phyloP scores from a whole-genome alignment of 2,888 invertebrate species.

The Ephialtes manifestator region DNA sequence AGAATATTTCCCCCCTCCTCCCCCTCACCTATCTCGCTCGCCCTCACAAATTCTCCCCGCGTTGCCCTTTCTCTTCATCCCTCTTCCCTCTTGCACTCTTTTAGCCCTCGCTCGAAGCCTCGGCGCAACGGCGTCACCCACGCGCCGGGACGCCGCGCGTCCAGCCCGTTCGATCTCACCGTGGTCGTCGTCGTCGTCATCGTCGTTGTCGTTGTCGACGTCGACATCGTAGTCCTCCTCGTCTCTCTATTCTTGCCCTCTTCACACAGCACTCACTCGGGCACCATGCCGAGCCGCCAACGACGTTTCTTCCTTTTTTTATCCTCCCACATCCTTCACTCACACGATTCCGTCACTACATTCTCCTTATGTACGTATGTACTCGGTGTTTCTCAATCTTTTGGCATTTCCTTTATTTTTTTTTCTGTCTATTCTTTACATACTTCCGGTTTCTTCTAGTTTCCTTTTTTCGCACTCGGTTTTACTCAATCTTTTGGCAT shows the following conservation, averaged over 20 bases:
- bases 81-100: conserved; percentile 63
- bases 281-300: conserved; percentile 50
- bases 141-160: conserved; percentile 70
- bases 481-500: too few relatives aligned
- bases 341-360: neutral
- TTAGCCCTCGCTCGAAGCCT: conserved; percentile 61
- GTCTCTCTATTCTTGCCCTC: conserved; percentile 56
- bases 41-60: conserved; percentile 47
- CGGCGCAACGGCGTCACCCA: conserved; percentile 71
- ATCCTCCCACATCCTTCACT: conserved; percentile 7
- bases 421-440: neutral
- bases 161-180: conserved; percentile 65
- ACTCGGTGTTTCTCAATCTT: neutral
- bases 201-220: too few relatives aligned
- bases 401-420: neutral
- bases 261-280: conserved; percentile 40
- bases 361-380: neutral
- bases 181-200: conserved; percentile 53
- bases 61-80: conserved; percentile 54
- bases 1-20: conserved; percentile 78
- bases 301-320: conserved; percentile 40
- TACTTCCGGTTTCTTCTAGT: neutral
- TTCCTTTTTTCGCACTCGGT: neutral
- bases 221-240: conserved; percentile 28
- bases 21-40: conserved; percentile 74